Evolutionary conservation across 2,113 vertebrate species (phyloP), one percentile per base, ranked within the genome.

Genomic region (Rissa tridactyla): DNA sequence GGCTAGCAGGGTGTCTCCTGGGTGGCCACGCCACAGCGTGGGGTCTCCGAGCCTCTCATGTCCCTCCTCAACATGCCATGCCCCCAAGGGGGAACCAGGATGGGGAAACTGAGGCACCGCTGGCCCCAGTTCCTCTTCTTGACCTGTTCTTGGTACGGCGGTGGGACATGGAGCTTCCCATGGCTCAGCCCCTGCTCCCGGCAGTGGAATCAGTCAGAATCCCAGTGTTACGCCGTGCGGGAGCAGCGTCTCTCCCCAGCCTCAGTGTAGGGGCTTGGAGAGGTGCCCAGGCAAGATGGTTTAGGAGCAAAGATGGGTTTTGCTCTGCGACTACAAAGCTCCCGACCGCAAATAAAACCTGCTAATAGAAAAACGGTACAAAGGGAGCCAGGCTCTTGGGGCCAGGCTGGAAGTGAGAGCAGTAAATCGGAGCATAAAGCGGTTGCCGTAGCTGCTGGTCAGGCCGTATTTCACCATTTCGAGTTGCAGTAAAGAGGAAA

Each of bases 351-450:
- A 94, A 95, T 93, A 92, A 94, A 94, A 65, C 29, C 42, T 11
- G 3, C 66, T 77, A 77, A 93, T 11, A 91, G 86, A 88, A 86
- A 96, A 96, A 66, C 0, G 11, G 72, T 60, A 83, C 88, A 71
- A 75, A 78, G 86, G 95, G 80, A 95, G 80, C n/a, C 0, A 0
- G 68, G 71, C 95, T 90, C 81, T 68, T 0, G 5, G 89, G 94
- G 87, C 86, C 65, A 20, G 89, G 61, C 89, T 79, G 78, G 52
- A 36, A 91, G 91, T 61, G 93, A 92, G 91, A 79, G 91, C 84
- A 90, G 84, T 94, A 97, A 96, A 96, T 88, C 30, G 92, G 71
- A 86, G 90, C 90, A 93, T 92, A 88, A 91, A 93, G 62, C 15
- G 2, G 57, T 60, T 91, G 81, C 66, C 1, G 52, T 19, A 46